Evolutionary conservation across 2,113 vertebrate genomes (phyloP), one percentile per base, ranked within the genome.

Genomic region (Protomyctophum bolini): DNA sequence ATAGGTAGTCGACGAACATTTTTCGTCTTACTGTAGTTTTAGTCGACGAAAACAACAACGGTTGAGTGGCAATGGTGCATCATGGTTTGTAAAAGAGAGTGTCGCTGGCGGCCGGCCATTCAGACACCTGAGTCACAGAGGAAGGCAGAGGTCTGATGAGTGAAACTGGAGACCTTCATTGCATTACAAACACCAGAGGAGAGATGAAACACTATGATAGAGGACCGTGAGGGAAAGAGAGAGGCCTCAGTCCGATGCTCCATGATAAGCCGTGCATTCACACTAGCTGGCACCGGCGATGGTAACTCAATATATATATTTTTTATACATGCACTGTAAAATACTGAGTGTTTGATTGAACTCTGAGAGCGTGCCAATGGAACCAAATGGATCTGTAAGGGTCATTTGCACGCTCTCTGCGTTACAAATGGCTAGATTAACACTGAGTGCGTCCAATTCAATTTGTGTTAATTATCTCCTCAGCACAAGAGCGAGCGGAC

Each of bases 41-140:
- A n/a, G n/a, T n/a, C n/a, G n/a, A n/a, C n/a, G n/a, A n/a, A n/a
- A n/a, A n/a, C n/a, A n/a, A n/a, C n/a, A n/a, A n/a, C n/a, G n/a
- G n/a, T n/a, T 45, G 33, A 72, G 73, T 77, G 66, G 15, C 29
- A 63, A 71, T 65, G 66, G 77, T 77, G 73, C 75, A 49, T 61
- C 75, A 49, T 61, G 76, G 41, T 66, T 49, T 0, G 47, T 72
- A 49, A 80, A 61, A 63, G 61, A 45, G 28, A 65, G 52, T 82
- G 57, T 80, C 59, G 49, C 7, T 86, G 82, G 81, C 85, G 33
- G 48, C 76, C 29, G 54, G 73, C 80, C 70, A 81, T 41, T 70
- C 71, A 83, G 89, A 89, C 83, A 89, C 86, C 84, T 82, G 88
- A 91, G 75, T 87, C 83, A 79, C 71, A 28, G 72, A 85, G 76